Evolutionary conservation across 2,888 invertebrate genomes (phyloP).

Genomic region (Parapristionchus giblindavisi): DNA sequence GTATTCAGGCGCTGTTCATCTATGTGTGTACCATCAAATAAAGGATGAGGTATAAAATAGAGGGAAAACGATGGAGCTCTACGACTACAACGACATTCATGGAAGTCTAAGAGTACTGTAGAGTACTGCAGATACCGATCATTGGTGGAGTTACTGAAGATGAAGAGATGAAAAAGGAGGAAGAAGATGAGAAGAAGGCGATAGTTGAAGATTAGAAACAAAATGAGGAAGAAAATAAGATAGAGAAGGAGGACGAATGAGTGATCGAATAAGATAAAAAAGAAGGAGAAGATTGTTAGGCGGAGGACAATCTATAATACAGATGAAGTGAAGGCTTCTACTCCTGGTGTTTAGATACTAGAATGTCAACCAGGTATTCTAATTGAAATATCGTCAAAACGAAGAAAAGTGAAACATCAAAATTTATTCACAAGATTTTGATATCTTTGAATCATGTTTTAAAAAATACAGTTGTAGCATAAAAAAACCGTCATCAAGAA

Average conservation of each 20-base stretch:
- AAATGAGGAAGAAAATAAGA: no score
- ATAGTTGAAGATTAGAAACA: constrained; percentile 20
- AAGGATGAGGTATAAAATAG: neutral
- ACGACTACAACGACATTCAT: neutral
- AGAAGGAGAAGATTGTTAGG: constrained; percentile 13
- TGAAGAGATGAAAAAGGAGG: constrained; percentile 18
- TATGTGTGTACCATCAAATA: neutral
- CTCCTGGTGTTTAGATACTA: neutral
- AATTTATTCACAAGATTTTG: no score
- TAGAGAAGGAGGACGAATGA: neutral
- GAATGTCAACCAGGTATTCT: constrained; percentile 37
- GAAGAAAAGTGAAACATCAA: no score
- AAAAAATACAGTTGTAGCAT: no score
- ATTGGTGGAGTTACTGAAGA: constrained; percentile 27
- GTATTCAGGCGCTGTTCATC: no score
- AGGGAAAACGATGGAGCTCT: constrained; percentile 14
- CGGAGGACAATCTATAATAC: no score
- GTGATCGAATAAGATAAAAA: constrained; percentile 17
- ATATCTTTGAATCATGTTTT: no score
- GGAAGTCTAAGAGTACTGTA: constrained; percentile 6
- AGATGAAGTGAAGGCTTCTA: constrained; percentile 23
- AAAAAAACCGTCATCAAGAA: no score
- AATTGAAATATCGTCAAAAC: no score
- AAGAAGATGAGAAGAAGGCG: constrained; percentile 3
- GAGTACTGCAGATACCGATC: neutral